Base-by-base conservation (phyloP, 2,113 vertebrate genomes). In the Struthio camelus region DNA sequence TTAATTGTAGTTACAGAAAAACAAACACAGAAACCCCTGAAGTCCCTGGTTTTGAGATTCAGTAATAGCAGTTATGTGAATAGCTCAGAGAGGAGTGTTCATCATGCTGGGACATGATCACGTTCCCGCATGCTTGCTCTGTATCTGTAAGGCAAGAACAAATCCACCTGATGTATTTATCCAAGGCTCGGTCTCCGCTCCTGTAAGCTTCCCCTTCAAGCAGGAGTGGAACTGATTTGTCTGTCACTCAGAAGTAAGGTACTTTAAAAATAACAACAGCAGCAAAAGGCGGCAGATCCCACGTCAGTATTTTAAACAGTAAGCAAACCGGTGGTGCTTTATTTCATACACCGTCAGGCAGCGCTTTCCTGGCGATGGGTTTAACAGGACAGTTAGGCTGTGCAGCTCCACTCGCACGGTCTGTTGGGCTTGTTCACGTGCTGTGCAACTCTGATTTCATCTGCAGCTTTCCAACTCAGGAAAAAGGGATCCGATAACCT, bases 1-100 rank as follows among this genome's bases (percentile, higher is more conserved):
- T 96, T 97, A 95, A 94, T 95, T 96, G 79, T 28, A 84, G 38
- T 70, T 78, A 40, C 6, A 77, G 72, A 88, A 94, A 88, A 81
- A 36, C 58, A 87, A 89, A 77, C 40, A 70, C 89, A 94, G 66
- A 87, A 96, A 78, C 12, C 50, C 5, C 4, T 91, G 58, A 89
- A 90, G 46, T 66, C 59, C 50, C 30, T 38, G 54, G 40, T 25
- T 86, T 80, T 91, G 70, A 82, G 36, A 80, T 78, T 97, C 2
- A 5, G 54, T 80, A 70, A 77, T 65, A 89, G 46, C 24, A 81
- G 71, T 54, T 88, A 54, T 84, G 25, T 87, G 76, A 93, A 78
- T 95, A 90, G 59, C 71, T 85, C 79, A 67, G 81, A 75, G 59
- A 82, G 11, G 71, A 86, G 69, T 84, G 82, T 48, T 91, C 56